Evolutionary conservation across 1,140 invertebrate genomes (phyloP), one percentile per base, ranked within the genome.

Genomic region (Samia ricini): DNA sequence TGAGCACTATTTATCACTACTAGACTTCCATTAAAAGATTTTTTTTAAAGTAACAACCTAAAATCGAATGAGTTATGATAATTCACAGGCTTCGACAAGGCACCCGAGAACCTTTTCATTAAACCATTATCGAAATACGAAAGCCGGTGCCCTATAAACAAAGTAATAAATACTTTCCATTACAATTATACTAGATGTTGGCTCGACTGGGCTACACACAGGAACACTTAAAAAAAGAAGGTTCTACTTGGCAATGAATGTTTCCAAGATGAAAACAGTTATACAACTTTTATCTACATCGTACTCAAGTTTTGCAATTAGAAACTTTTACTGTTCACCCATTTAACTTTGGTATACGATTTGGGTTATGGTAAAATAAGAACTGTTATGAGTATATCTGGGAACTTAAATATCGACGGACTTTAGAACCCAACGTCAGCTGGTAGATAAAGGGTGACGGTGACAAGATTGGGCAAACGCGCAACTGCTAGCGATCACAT

Each of bases 401-500:
- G 18, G 6, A 36, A 29, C 26, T 36, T 1, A 10, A 3, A 42
- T 42, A 42, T 15, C 49, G 23, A 67, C 63, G 67, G 51, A 73
- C 22, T 50, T 71, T 64, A 23, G 51, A 55, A 33, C 56, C 24
- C 18, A 36, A 20, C 59, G 59, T 63, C 67, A 72, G 65, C 64
- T 64, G 61, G 68, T 20, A 59, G 26, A 68, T 57, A 69, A 74
- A 70, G 63, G 71, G 67, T 75, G 56, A 61, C 61, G 58, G 52
- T 66, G 74, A 71, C 63, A 60, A 62, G 68, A 23, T 64, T 55
- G 60, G 63, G 63, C 68, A 71, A 71, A 68, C 65, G 64, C 64
- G 60, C 81, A 83, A 70, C 74, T 81, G 80, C 64, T 71, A 68
- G 61, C 69, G 68, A 81, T 79, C 66, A 61, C 67, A 74, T 78